Base-by-base conservation (phyloP, 1,140 invertebrate species). In the Lordiphosa stackelbergi region DNA sequence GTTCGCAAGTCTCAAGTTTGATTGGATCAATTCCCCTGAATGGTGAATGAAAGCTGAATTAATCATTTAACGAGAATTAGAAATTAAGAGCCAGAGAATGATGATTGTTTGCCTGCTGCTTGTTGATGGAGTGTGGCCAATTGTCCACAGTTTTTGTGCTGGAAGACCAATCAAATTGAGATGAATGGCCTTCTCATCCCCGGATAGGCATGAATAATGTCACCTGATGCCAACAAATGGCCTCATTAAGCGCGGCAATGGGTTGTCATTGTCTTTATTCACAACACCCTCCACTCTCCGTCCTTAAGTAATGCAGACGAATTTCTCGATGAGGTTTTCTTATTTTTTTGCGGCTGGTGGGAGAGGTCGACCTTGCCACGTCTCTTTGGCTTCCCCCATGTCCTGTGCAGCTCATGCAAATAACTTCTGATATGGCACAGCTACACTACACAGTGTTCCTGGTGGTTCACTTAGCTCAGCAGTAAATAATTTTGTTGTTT, bases 1-100 rank as follows among this genome's bases (percentile, higher is more conserved):
- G 52, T 62, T 66, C 62, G 64, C 12, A 22, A 22, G 42, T 46
- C 54, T 46, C 54, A 46, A 72, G 48, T 68, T 75, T 73, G 64
- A 66, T 66, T 66, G 28, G 62, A 66, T 66, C 47, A 66, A 68
- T 49, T 38, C 36, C 16, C 48, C 10, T 40, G 47, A 42, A 48
- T 53, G 31, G 47, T 10, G 61, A n/a, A 16, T 2, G 13, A n/a
- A 24, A 41, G 51, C 53, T 12, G 16, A 58, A 57, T 66, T 56
- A 66, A 57, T 58, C 61, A 63, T 47, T 58, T 66, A 66, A 40
- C 53, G 46, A 8, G 36, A 47, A 43, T 40, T 66, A 57, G 65
- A 66, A 49, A 57, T 66, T 57, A 54, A 47, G 62, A 41, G 53
- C 12, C 22, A 31, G 16, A 36, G 12, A 24, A 28, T 28, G 43